These are phyloP conservation scores for Parnassius mnemosyne DNA, from an alignment of 2,888 invertebrate species.

Conservation along the genomic window DNA sequence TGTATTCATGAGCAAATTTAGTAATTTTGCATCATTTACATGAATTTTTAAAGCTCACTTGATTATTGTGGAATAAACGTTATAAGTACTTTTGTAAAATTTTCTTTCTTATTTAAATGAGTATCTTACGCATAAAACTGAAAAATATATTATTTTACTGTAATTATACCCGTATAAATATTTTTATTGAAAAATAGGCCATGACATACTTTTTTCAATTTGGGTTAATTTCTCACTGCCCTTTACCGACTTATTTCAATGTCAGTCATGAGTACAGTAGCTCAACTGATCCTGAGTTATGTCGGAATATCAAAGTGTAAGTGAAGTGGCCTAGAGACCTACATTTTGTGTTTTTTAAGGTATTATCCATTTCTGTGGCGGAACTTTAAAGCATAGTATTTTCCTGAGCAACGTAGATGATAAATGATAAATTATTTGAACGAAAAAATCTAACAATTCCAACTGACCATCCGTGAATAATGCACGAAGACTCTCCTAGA, in stretches of 20 bases:
- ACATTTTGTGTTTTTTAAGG: constrained; percentile 82
- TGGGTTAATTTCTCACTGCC: constrained; percentile 76
- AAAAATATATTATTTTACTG: constrained; percentile 11
- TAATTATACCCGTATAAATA: constrained; percentile 18
- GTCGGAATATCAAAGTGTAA: constrained; percentile 90
- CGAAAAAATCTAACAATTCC: constrained; percentile 58
- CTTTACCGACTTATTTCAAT: constrained; percentile 80
- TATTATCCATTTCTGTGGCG: constrained; percentile 59
- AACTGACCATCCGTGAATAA: constrained; percentile 73
- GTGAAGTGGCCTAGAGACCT: constrained; percentile 95
- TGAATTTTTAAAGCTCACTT: constrained; percentile 48
- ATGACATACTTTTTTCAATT: constrained; percentile 68
- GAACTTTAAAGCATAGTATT: constrained; percentile 82
- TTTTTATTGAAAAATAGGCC: constrained; percentile 53
- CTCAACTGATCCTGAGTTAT: constrained; percentile 86
- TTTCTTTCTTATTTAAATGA: constrained; percentile 28
- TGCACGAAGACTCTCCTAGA: constrained; percentile 86
- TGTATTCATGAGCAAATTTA: constrained; percentile 74
- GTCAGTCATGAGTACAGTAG: constrained; percentile 83
- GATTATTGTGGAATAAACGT: constrained; percentile 39
- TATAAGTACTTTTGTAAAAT: constrained; percentile 39
- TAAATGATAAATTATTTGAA: constrained; percentile 50
- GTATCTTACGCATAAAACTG: neutral
- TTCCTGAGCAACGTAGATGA: constrained; percentile 69
- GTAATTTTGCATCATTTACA: constrained; percentile 68